These are phyloP conservation scores for Aelia acuminata DNA, from an alignment of 2,888 invertebrate genomes.

Conservation along the genomic window DNA sequence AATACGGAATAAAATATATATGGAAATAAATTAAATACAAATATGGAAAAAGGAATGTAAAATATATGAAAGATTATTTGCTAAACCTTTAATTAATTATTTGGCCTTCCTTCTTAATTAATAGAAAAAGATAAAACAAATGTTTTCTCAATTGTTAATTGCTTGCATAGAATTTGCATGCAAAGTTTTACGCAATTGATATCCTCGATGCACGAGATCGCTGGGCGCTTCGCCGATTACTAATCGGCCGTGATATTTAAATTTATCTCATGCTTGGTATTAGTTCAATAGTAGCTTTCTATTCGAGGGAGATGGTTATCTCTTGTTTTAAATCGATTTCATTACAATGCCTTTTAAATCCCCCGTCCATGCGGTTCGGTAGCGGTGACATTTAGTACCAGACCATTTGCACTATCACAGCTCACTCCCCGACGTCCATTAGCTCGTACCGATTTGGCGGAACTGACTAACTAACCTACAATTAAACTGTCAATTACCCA, in stretches of 20 bases:
- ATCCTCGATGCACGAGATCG: not conserved
- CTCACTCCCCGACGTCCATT: not conserved
- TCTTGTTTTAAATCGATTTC: not conserved
- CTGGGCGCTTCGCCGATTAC: not conserved
- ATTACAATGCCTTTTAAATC: conserved; percentile 7
- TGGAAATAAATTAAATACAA: too few relatives aligned
- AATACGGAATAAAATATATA: too few relatives aligned
- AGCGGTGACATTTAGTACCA: not conserved
- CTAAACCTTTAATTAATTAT: too few relatives aligned
- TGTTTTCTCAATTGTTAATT: too few relatives aligned
- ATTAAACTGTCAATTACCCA: not conserved
- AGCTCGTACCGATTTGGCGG: not conserved
- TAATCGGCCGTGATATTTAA: conserved; percentile 15
- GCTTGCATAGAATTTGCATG: too few relatives aligned
- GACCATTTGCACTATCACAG: not conserved
- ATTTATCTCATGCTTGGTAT: not conserved
- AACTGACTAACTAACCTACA: not conserved
- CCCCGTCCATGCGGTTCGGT: not conserved
- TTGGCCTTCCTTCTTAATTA: too few relatives aligned
- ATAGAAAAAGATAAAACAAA: too few relatives aligned
- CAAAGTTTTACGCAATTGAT: too few relatives aligned
- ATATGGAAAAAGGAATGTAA: too few relatives aligned
- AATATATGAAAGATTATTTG: too few relatives aligned
- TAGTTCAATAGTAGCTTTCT: not conserved
- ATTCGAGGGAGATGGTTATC: not conserved